Evolutionary conservation across 1,140 invertebrate genomes (phyloP).

Genomic region (Temnothorax curvispinosus): DNA sequence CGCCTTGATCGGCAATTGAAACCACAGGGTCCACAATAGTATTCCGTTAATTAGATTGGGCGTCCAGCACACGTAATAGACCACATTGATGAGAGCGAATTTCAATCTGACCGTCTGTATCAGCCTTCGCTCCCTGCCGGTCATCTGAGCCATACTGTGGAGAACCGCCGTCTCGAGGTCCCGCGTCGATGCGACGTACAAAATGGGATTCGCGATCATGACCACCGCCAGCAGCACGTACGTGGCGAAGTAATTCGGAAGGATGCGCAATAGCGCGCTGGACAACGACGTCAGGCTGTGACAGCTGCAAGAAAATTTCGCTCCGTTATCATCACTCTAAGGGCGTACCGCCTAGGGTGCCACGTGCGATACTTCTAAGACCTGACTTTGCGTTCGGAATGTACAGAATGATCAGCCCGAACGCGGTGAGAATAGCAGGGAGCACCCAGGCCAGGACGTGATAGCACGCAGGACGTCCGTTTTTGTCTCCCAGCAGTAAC

Average conservation of each 20-base stretch:
- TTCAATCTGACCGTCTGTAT: slow-evolving; percentile 90
- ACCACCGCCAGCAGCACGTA: slow-evolving; percentile 90
- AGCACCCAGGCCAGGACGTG: slow-evolving; percentile 90
- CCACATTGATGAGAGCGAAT: slow-evolving; percentile 91
- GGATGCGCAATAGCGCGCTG: slow-evolving; percentile 88
- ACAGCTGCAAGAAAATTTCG: slow-evolving; percentile 88
- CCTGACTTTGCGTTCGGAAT: slow-evolving; percentile 92
- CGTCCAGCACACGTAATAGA: slow-evolving; percentile 93
- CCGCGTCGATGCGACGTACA: slow-evolving; percentile 89
- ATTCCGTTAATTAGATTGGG: slow-evolving; percentile 93
- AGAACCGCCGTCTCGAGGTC: slow-evolving; percentile 88
- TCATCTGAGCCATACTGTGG: slow-evolving; percentile 88
- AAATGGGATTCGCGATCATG: slow-evolving; percentile 91
- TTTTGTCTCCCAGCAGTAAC: slow-evolving; percentile 88
- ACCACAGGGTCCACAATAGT: slow-evolving; percentile 92
- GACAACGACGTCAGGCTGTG: slow-evolving; percentile 88
- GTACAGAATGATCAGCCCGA: slow-evolving; percentile 91
- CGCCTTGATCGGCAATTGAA: slow-evolving; percentile 88
- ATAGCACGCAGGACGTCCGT: slow-evolving; percentile 87
- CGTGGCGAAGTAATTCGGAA: slow-evolving; percentile 92
- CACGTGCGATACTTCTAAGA: not conserved
- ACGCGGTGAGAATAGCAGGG: slow-evolving; percentile 88
- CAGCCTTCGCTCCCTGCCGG: slow-evolving; percentile 90
- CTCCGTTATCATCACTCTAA: slow-evolving; percentile 12
- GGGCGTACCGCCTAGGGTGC: not conserved